phyloP scores from a whole-genome alignment of 2,797 vertebrate species.

The Oryzias sinensis region DNA sequence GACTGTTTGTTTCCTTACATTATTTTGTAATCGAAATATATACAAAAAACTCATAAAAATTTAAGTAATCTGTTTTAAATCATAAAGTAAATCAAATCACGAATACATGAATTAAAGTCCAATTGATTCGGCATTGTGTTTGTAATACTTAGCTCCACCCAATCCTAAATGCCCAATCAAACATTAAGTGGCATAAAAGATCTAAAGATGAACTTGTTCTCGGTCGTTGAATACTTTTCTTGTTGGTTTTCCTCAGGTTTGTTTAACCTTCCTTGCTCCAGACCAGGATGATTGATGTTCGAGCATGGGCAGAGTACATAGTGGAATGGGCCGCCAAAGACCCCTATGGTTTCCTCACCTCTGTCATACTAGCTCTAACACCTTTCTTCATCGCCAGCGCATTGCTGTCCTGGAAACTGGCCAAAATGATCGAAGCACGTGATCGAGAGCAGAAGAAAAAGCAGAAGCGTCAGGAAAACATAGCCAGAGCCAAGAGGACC shows the following conservation, averaged over 20 bases:
- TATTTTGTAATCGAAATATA: too few species aligned
- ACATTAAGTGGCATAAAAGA: too few species aligned
- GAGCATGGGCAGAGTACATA: constrained; percentile 93
- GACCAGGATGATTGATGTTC: constrained; percentile 88
- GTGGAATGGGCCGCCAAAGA: constrained; percentile 99
- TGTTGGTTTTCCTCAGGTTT: constrained; percentile 39
- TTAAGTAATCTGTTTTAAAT: too few species aligned
- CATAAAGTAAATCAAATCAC: too few species aligned
- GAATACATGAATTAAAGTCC: too few species aligned
- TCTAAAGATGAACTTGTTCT: background rate
- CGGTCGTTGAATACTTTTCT: constrained; percentile 4
- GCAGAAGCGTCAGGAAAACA: constrained; percentile 97
- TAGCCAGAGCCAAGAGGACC: constrained; percentile 92
- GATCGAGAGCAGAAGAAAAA: constrained; percentile 97
- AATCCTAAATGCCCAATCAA: too few species aligned
- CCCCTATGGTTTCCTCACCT: constrained; percentile 96
- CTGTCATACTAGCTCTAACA: constrained; percentile 93
- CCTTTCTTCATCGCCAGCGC: constrained; percentile 94
- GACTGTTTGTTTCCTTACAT: too few species aligned
- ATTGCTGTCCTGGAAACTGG: constrained; percentile 95
- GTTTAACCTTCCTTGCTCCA: constrained; percentile 16
- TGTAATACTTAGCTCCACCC: too few species aligned
- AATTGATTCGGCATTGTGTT: too few species aligned
- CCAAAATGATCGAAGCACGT: constrained; percentile 97
- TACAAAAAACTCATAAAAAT: too few species aligned